These are phyloP conservation scores for Miichthys miiuy DNA, from an alignment of 2,797 vertebrate genomes.

Conservation along the genomic window DNA sequence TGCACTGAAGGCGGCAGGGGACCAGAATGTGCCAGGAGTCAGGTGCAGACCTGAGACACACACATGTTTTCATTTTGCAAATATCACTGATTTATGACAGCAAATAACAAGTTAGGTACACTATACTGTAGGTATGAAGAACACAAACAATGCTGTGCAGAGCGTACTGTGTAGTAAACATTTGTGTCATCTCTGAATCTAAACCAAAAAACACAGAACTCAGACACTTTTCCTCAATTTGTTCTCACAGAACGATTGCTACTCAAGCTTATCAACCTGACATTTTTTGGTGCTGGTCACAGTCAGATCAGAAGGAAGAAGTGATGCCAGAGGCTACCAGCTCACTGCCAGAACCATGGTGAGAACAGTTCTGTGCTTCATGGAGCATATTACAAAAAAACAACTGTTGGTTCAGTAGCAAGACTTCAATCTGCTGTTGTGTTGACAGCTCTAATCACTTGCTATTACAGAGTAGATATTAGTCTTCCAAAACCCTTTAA, in stretches of 20 bases:
- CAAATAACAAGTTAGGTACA: slow-evolving; percentile 28
- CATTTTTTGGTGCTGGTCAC: slow-evolving; percentile 38
- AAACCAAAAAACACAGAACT: not conserved
- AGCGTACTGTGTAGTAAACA: not conserved
- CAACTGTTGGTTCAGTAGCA: slow-evolving; percentile 42
- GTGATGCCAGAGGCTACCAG: slow-evolving; percentile 21
- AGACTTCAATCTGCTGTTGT: slow-evolving; percentile 42
- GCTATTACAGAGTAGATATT: slow-evolving; percentile 13
- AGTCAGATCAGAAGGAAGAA: slow-evolving; percentile 20
- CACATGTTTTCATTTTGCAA: slow-evolving; percentile 1
- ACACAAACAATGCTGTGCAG: not conserved
- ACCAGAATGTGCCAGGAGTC: slow-evolving; percentile 50
- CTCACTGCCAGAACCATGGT: slow-evolving; percentile 34
- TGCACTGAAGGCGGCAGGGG: slow-evolving; percentile 53
- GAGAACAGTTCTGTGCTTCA: slow-evolving; percentile 30
- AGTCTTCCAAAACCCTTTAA: slow-evolving; percentile 23
- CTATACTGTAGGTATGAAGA: not conserved
- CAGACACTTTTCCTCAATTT: slow-evolving; percentile 26
- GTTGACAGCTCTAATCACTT: slow-evolving; percentile 28
- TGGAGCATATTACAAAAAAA: slow-evolving; percentile 20
- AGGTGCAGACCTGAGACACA: slow-evolving; percentile 14
- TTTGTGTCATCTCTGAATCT: slow-evolving; percentile 11
- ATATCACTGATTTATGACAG: slow-evolving; percentile 29
- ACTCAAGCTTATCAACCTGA: slow-evolving; percentile 9
- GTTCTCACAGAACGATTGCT: slow-evolving; percentile 2